Evolutionary conservation across 2,888 invertebrate genomes (phyloP).

Genomic region (Trichogramma dendrolimi): DNA sequence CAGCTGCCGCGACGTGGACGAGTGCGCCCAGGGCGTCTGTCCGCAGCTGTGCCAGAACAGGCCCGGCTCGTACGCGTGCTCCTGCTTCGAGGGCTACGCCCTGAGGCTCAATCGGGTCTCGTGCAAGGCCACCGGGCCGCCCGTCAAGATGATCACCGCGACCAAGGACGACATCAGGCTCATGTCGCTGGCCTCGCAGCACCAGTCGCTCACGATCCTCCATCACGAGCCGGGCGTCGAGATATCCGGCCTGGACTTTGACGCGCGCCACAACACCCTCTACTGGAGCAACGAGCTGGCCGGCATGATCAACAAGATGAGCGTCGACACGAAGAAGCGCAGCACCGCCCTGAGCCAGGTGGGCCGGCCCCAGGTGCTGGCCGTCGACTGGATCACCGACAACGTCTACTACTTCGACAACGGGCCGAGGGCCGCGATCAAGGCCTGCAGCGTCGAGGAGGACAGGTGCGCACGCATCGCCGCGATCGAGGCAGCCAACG

Average conservation of each 20-base stretch:
- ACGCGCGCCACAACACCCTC: constrained; percentile 49
- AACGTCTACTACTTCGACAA: constrained; percentile 67
- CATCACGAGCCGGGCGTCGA: constrained; percentile 30
- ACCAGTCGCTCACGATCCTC: constrained; percentile 23
- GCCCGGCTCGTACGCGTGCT: constrained; percentile 58
- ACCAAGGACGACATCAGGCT: constrained; percentile 43
- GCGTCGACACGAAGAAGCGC: constrained; percentile 47
- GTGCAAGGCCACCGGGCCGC: constrained; percentile 61
- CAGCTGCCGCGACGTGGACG: constrained; percentile 67
- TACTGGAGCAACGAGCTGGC: constrained; percentile 53
- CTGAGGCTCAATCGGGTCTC: constrained; percentile 62
- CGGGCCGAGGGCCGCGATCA: constrained; percentile 35
- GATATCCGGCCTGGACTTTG: constrained; percentile 58
- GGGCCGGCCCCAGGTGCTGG: constrained; percentile 57
- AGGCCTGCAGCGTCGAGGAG: constrained; percentile 58
- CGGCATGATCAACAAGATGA: constrained; percentile 40
- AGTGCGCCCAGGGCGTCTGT: constrained; percentile 64
- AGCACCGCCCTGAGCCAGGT: constrained; percentile 48
- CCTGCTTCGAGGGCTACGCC: constrained; percentile 60
- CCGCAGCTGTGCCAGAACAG: constrained; percentile 63
- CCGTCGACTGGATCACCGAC: constrained; percentile 71
- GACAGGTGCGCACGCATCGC: constrained; percentile 59
- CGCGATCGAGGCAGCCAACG: constrained; percentile 53
- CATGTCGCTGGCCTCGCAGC: constrained; percentile 28
- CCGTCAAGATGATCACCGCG: constrained; percentile 45